phyloP scores from a whole-genome alignment of 2,888 invertebrate genomes.

The Epistrophe eligans region DNA sequence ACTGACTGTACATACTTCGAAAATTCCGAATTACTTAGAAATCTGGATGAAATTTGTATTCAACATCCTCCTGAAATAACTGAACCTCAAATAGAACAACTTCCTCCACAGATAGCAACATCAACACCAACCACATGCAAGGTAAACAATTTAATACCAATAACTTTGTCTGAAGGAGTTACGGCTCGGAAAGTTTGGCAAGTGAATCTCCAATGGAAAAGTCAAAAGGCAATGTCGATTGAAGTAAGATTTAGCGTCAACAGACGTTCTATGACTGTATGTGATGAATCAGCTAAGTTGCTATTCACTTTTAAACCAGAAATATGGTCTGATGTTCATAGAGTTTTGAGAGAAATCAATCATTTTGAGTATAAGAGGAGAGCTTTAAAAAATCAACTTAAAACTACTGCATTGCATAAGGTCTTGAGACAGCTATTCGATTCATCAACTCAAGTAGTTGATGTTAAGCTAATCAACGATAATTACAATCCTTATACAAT shows the following conservation, averaged over 20 bases:
- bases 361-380: slow-evolving; percentile 54
- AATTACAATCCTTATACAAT: slow-evolving; percentile 37
- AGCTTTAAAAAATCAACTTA: slow-evolving; percentile 1
- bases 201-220: slow-evolving; percentile 61
- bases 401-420: slow-evolving; percentile 50
- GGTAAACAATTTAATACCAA: slow-evolving; percentile 53
- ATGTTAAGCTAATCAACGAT: slow-evolving; percentile 37
- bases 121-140: slow-evolving; percentile 8
- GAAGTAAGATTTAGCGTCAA: slow-evolving; percentile 39
- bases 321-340: slow-evolving; percentile 52
- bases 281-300: slow-evolving; percentile 49
- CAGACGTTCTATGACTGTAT: slow-evolving; percentile 18
- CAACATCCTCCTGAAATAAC: background rate
- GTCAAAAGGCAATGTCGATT: slow-evolving; percentile 15
- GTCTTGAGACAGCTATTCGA: slow-evolving; percentile 35
- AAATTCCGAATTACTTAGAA: slow-evolving; percentile 55
- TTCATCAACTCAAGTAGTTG: slow-evolving; percentile 34
- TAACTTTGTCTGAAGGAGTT: slow-evolving; percentile 67
- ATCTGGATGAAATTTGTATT: slow-evolving; percentile 20
- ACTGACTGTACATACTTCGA: slow-evolving; percentile 67
- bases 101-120: background rate
- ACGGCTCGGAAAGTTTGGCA: slow-evolving; percentile 72
- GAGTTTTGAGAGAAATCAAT: slow-evolving; percentile 59
- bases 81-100: background rate
- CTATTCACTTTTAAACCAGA: slow-evolving; percentile 49